Percentiles rank a stretch among this genome's conserved stretches.
phyloP scores from a whole-genome alignment of 1,140 invertebrate genomes.

The Lineus longissimus region DNA sequence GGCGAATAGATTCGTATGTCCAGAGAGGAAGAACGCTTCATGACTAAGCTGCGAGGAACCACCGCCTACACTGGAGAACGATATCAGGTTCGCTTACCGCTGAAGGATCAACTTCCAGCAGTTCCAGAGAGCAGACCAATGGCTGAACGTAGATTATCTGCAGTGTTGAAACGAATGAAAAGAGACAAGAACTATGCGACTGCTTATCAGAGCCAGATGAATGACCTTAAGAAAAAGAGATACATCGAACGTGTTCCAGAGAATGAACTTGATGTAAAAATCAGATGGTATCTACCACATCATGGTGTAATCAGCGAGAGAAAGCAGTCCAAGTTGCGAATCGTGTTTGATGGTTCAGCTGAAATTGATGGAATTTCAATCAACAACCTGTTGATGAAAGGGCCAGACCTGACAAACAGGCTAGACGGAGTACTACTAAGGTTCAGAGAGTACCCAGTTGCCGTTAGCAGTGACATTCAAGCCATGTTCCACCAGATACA shows the following conservation, averaged over 20 bases:
- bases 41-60: not conserved
- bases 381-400: constrained; percentile 19
- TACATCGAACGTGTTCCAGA: not conserved
- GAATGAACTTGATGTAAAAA: not conserved
- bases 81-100: not conserved
- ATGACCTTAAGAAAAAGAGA: not conserved
- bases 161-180: not conserved
- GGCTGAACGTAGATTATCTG: not conserved
- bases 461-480: constrained; percentile 5
- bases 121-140: not conserved
- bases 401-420: constrained; percentile 42
- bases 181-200: not conserved
- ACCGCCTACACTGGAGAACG: not conserved
- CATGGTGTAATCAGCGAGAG: not conserved
- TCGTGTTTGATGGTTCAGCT: not conserved
- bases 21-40: not conserved
- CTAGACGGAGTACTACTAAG: constrained; percentile 18
- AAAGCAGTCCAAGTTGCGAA: not conserved
- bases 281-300: not conserved
- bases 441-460: constrained; percentile 17
- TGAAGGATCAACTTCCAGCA: not conserved
- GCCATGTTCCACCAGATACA: not conserved
- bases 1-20: constrained; percentile 1
- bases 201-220: not conserved
- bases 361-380: constrained; percentile 19